phyloP scores from a whole-genome alignment of 2,113 vertebrate species.

The Tyrannus savana region DNA sequence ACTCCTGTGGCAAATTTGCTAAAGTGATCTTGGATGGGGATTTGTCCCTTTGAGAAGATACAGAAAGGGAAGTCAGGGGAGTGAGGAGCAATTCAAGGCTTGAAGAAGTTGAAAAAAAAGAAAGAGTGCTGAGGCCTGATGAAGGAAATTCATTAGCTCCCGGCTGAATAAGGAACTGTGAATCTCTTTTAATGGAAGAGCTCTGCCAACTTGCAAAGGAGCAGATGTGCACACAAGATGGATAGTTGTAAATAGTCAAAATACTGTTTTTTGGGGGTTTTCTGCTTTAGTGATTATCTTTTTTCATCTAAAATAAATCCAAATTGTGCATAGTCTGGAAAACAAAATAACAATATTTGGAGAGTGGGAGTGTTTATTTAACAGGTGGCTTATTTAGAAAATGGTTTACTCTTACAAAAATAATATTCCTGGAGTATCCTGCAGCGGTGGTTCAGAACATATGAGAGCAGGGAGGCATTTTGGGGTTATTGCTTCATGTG shows the following conservation, averaged over 20 bases:
- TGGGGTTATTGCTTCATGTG: not conserved
- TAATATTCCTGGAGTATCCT: not conserved
- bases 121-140: not conserved
- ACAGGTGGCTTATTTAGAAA: constrained; percentile 58
- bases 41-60: not conserved
- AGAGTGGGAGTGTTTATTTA: constrained; percentile 49
- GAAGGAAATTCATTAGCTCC: constrained; percentile 26
- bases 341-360: constrained; percentile 59
- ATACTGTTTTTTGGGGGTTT: not conserved
- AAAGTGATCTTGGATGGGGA: rapidly evolving
- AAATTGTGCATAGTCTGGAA: constrained; percentile 54
- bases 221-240: constrained; percentile 61
- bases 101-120: not conserved
- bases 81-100: not conserved
- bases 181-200: not conserved
- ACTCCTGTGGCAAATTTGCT: not conserved
- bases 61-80: not conserved
- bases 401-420: not conserved
- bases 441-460: not conserved
- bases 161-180: not conserved
- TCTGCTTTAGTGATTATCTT: constrained; percentile 12
- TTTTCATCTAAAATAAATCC: constrained; percentile 57
- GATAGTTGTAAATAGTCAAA: constrained; percentile 40
- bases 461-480: not conserved
- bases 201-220: constrained; percentile 32